phyloP scores from a whole-genome alignment of 2,797 vertebrate species.

The Simalia tracyae region DNA sequence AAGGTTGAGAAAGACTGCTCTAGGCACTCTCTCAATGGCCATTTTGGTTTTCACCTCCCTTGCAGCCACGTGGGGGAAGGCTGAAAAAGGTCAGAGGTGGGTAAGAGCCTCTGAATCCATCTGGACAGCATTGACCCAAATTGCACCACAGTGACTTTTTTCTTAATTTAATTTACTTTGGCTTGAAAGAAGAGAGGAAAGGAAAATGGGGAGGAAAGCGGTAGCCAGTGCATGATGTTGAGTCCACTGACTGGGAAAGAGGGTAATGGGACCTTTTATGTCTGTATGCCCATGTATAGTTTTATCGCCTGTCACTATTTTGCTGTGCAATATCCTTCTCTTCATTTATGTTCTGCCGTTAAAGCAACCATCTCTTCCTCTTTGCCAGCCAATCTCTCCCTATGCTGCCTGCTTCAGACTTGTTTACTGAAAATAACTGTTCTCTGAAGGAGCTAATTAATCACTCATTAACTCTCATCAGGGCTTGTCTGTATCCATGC shows the following conservation, averaged over 20 bases:
- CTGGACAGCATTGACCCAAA: neutral
- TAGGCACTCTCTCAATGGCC: neutral
- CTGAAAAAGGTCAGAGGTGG: neutral
- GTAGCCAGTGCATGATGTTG: neutral
- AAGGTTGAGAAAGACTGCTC: neutral
- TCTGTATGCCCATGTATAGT: no score
- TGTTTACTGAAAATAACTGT: constrained; percentile 23
- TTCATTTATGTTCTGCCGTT: neutral
- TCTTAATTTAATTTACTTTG: neutral
- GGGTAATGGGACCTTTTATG: neutral
- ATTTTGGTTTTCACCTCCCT: neutral
- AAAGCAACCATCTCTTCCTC: neutral
- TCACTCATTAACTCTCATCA: constrained; percentile 18
- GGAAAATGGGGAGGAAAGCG: neutral
- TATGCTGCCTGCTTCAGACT: neutral
- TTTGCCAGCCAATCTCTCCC: neutral
- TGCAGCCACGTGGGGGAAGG: neutral
- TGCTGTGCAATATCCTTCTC: neutral
- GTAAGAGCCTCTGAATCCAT: neutral
- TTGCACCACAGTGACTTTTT: neutral
- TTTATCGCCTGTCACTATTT: neutral
- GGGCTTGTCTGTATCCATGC: constrained; percentile 8
- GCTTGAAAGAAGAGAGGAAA: neutral
- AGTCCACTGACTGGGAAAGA: neutral
- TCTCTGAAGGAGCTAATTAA: constrained; percentile 10